Evolutionary conservation across 2,888 invertebrate genomes (phyloP).

Genomic region (Ischnura elegans): DNA sequence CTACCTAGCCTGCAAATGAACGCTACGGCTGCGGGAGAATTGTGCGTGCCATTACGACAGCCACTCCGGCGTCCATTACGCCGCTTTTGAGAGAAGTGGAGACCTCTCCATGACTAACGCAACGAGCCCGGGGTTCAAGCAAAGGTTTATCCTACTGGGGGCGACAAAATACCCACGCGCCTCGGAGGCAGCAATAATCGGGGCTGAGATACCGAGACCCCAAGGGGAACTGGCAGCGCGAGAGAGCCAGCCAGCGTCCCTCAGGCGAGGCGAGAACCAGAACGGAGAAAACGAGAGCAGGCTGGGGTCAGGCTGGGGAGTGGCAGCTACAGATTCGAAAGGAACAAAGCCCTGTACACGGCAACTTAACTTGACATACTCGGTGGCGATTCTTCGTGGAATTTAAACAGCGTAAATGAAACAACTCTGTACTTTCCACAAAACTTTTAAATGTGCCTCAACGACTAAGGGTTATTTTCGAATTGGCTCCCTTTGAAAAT

Average conservation of each 20-base stretch:
- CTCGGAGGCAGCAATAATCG: not conserved
- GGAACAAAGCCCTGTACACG: no score
- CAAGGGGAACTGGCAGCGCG: not conserved
- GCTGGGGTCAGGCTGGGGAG: no score
- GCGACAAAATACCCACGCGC: conserved; percentile 7
- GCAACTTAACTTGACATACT: no score
- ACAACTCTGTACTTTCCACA: no score
- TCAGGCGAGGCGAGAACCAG: not conserved
- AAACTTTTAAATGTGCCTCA: no score
- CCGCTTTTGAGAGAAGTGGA: not conserved
- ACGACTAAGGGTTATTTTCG: no score
- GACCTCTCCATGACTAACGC: not conserved
- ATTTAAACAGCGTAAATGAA: no score
- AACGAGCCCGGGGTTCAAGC: not conserved
- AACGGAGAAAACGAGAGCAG: not conserved
- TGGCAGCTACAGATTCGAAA: no score
- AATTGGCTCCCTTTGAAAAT: no score
- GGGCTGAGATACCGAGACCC: not conserved
- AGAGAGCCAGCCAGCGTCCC: not conserved
- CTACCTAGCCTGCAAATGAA: not conserved
- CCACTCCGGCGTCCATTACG: not conserved
- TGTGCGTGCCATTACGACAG: not conserved
- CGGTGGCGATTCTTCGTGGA: no score
- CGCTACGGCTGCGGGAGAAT: not conserved
- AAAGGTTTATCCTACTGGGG: not conserved